phyloP scores from a whole-genome alignment of 2,888 invertebrate species.

The Peribatodes rhomboidaria region DNA sequence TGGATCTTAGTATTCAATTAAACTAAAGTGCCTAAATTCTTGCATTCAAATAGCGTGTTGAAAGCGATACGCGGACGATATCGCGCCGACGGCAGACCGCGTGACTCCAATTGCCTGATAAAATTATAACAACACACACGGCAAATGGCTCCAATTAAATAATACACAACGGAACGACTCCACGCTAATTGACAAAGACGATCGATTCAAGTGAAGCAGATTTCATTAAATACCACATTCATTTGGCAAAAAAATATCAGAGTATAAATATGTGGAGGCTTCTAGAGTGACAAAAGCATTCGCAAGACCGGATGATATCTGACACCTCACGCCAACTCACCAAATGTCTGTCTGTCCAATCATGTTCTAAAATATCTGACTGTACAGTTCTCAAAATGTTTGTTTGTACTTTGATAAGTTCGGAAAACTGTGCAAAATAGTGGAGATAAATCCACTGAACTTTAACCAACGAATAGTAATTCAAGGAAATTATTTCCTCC shows the following conservation, averaged over 20 bases:
- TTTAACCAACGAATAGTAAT: background rate
- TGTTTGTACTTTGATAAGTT: too few species aligned
- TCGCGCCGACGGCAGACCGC: constrained; percentile 38
- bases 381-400: too few species aligned
- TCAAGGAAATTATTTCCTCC: background rate
- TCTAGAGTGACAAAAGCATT: background rate
- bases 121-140: constrained; percentile 28
- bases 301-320: background rate
- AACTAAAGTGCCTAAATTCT: constrained; percentile 1
- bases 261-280: too few species aligned
- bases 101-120: constrained; percentile 38
- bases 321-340: background rate
- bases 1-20: background rate
- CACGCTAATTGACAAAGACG: constrained; percentile 11
- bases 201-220: constrained; percentile 1
- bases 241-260: background rate
- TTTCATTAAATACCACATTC: background rate
- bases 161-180: constrained; percentile 5
- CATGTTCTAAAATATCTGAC: background rate
- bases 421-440: too few species aligned
- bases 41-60: constrained; percentile 12
- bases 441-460: too few species aligned
- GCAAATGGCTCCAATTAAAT: constrained; percentile 25
- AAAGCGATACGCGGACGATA: constrained; percentile 27
- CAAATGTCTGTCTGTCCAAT: background rate